phyloP scores from a whole-genome alignment of 2,797 vertebrate genomes.

The Catostomus latipinnis region DNA sequence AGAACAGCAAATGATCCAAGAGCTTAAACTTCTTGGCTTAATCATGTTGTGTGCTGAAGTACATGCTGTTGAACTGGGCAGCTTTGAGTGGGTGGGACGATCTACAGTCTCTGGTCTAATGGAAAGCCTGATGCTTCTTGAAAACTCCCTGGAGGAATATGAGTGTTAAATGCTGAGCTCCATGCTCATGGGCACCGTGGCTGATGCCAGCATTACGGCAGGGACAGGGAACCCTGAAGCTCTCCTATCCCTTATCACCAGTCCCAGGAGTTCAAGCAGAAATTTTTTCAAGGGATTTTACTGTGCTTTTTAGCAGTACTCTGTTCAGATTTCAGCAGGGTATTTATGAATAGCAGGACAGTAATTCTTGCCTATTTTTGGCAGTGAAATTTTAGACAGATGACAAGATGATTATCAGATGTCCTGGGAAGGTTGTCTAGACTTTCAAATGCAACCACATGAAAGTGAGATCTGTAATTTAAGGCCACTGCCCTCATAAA shows the following conservation, averaged over 20 bases:
- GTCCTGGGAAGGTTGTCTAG: not conserved
- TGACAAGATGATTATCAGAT: not conserved
- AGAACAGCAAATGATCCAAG: not conserved
- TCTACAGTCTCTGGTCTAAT: not conserved
- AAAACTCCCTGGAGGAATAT: not conserved
- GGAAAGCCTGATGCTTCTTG: not conserved
- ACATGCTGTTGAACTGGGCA: not conserved
- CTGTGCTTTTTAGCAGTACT: not conserved
- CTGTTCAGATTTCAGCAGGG: not conserved
- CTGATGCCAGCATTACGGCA: not conserved
- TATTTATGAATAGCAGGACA: not conserved
- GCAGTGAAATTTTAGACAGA: not conserved
- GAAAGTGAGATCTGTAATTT: constrained; percentile 70
- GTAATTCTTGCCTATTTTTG: not conserved
- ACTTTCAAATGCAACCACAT: constrained; percentile 27
- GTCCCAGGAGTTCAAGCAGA: constrained; percentile 8
- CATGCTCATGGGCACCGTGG: not conserved
- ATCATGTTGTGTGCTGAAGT: not conserved
- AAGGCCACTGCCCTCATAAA: constrained; percentile 68
- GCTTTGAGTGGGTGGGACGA: not conserved
- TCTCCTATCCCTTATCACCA: constrained; percentile 13
- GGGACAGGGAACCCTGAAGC: constrained; percentile 16
- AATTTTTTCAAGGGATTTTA: not conserved
- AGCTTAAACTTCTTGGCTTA: not conserved
- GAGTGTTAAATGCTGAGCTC: not conserved